phyloP scores from a whole-genome alignment of 2,888 invertebrate species.

The Limnephilus marmoratus region DNA sequence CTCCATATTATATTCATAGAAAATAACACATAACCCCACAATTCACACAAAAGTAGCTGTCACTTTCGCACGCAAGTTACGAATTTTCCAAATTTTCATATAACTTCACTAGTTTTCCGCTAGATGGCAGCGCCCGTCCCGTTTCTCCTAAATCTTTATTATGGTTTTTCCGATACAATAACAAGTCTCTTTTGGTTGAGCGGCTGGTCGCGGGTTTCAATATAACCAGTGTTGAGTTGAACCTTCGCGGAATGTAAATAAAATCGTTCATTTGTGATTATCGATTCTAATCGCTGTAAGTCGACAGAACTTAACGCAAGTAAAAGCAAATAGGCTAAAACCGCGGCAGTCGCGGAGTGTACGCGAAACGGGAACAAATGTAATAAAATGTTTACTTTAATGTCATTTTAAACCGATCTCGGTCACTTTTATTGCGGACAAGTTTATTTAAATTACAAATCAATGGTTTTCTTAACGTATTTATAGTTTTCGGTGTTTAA shows the following conservation, averaged over 20 bases:
- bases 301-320: background rate
- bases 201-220: background rate
- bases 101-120: background rate
- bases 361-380: background rate
- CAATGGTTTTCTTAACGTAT: background rate
- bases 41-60: background rate
- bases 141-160: background rate
- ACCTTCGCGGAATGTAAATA: constrained; percentile 19
- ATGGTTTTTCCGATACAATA: constrained; percentile 12
- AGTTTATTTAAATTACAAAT: background rate
- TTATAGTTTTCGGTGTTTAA: background rate
- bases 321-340: background rate
- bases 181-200: background rate
- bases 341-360: background rate
- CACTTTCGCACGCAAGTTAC: background rate
- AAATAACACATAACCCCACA: too few species aligned
- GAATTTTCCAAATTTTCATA: background rate
- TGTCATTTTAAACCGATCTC: background rate
- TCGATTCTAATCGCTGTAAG: constrained; percentile 6
- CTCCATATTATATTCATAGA: too few species aligned
- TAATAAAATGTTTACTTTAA: background rate
- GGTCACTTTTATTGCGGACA: background rate
- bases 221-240: background rate
- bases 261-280: constrained; percentile 6
- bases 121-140: background rate